A percentile compares a stretch with the other conserved stretches of the same genome.
These are phyloP conservation scores for Electrona antarctica DNA, from an alignment of 2,113 vertebrate genomes.

Conservation along the genomic window DNA sequence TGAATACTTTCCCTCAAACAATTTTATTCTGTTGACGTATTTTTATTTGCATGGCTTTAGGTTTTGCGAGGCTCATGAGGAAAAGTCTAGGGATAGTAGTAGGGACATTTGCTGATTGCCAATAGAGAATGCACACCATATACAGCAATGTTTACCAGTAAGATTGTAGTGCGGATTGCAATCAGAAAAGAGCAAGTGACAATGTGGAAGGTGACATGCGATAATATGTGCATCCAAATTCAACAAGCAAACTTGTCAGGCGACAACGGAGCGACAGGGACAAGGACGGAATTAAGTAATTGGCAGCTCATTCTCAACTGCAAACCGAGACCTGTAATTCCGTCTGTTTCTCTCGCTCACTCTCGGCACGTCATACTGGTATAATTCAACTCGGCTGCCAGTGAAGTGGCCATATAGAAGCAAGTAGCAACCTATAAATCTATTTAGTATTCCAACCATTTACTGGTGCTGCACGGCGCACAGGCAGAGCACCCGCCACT, in stretches of 20 bases:
- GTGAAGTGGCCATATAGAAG: slow-evolving; percentile 26
- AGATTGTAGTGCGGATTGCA: slow-evolving; percentile 59
- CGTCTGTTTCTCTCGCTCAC: slow-evolving; percentile 22
- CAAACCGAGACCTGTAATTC: slow-evolving; percentile 35
- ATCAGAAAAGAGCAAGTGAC: slow-evolving; percentile 46
- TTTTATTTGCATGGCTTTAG: too few relatives aligned
- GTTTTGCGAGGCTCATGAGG: not conserved
- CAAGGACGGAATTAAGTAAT: slow-evolving; percentile 36
- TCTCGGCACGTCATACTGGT: slow-evolving; percentile 26
- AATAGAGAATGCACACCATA: slow-evolving; percentile 48
- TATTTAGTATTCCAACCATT: slow-evolving; percentile 54
- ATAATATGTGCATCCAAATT: slow-evolving; percentile 48
- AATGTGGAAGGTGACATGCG: slow-evolving; percentile 45
- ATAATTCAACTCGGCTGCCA: slow-evolving; percentile 53
- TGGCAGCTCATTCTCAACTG: slow-evolving; percentile 51
- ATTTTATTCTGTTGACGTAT: too few relatives aligned
- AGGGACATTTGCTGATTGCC: slow-evolving; percentile 63
- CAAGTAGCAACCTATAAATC: slow-evolving; percentile 21
- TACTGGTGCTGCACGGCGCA: slow-evolving; percentile 11
- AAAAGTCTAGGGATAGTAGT: slow-evolving; percentile 31
- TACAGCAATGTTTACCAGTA: slow-evolving; percentile 41
- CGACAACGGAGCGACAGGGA: slow-evolving; percentile 35
- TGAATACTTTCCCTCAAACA: too few relatives aligned
- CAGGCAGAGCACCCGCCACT: slow-evolving; percentile 44
- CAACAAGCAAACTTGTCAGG: slow-evolving; percentile 57